These are phyloP conservation scores for Diloba caeruleocephala DNA, from an alignment of 2,888 invertebrate species.

Conservation along the genomic window DNA sequence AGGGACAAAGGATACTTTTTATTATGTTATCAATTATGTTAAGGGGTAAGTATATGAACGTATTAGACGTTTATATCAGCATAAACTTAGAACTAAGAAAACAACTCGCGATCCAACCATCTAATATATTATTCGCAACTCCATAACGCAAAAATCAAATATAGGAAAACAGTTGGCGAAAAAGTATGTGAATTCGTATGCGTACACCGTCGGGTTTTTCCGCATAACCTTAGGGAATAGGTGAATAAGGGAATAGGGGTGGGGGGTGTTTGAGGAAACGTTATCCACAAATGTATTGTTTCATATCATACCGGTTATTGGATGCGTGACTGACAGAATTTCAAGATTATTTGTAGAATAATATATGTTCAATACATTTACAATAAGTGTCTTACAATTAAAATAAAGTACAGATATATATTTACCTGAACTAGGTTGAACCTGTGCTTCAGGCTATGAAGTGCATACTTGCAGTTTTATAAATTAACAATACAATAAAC, in stretches of 20 bases:
- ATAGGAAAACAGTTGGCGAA: constrained; percentile 43
- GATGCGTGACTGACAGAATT: constrained; percentile 31
- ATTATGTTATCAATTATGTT: too few relatives aligned
- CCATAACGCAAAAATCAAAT: constrained; percentile 49
- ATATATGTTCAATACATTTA: too few relatives aligned
- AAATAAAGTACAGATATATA: too few relatives aligned
- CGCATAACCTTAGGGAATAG: constrained; percentile 42
- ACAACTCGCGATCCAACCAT: constrained; percentile 15
- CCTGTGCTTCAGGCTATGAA: too few relatives aligned
- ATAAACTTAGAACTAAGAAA: constrained; percentile 5
- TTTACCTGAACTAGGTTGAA: too few relatives aligned
- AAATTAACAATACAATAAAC: too few relatives aligned
- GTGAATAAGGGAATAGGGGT: background rate
- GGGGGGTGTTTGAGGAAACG: background rate
- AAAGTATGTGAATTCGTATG: constrained; percentile 44
- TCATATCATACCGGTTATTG: constrained; percentile 38
- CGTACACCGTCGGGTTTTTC: constrained; percentile 40
- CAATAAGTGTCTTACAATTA: too few relatives aligned
- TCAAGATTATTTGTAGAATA: background rate
- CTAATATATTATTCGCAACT: constrained; percentile 50
- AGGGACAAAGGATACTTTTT: too few relatives aligned
- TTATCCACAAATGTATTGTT: constrained; percentile 41
- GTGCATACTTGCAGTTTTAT: too few relatives aligned
- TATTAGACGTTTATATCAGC: too few relatives aligned
- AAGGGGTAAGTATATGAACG: too few relatives aligned